These are phyloP conservation scores for Lacerta agilis DNA, from an alignment of 2,797 vertebrate genomes.

Conservation along the genomic window DNA sequence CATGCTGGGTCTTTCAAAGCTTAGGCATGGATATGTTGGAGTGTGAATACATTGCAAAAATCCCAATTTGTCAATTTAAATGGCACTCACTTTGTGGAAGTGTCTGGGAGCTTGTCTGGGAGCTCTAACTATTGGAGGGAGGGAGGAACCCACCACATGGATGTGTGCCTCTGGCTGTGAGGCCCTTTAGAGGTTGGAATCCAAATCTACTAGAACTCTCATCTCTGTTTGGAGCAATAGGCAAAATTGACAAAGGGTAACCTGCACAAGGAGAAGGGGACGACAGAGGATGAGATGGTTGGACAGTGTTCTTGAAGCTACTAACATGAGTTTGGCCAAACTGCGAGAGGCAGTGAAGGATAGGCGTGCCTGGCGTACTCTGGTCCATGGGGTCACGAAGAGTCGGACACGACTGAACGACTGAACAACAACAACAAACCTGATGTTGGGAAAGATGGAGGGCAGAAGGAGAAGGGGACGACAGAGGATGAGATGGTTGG, in stretches of 20 bases:
- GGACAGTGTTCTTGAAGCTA: too few relatives aligned
- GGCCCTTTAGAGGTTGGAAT: constrained; percentile 39
- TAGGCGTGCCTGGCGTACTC: too few relatives aligned
- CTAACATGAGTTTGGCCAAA: too few relatives aligned
- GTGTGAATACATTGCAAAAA: constrained; percentile 50
- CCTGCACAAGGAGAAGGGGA: too few relatives aligned
- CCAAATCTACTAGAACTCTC: constrained; percentile 9
- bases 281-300: too few relatives aligned
- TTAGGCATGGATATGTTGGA: constrained; percentile 64
- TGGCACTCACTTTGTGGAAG: constrained; percentile 67
- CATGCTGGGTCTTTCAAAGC: constrained; percentile 70
- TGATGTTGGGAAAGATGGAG: too few relatives aligned
- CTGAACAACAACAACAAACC: too few relatives aligned
- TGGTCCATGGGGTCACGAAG: too few relatives aligned
- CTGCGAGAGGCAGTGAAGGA: too few relatives aligned
- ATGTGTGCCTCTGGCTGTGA: constrained; percentile 29
- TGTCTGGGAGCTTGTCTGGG: constrained; percentile 48
- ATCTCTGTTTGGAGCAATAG: background rate
- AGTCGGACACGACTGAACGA: too few relatives aligned
- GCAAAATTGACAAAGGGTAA: background rate
- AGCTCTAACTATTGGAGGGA: constrained; percentile 53
- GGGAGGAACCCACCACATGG: constrained; percentile 27
- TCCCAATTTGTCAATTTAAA: constrained; percentile 76
- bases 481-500: too few relatives aligned
- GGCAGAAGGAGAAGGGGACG: too few relatives aligned